Evolutionary conservation across 2,113 vertebrate species (phyloP).

Genomic region (Chiloscyllium plagiosum): DNA sequence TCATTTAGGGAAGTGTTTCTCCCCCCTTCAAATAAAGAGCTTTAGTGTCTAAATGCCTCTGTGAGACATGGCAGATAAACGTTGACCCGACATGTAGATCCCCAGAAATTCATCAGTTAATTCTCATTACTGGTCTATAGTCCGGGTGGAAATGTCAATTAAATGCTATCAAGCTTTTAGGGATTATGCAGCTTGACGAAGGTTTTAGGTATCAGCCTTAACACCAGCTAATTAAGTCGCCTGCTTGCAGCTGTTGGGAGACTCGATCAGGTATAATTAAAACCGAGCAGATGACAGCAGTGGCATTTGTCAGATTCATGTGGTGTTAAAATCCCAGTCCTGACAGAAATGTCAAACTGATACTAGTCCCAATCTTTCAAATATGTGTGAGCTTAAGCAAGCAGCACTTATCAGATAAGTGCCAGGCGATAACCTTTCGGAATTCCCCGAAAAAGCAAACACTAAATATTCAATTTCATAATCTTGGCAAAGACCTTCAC

Average conservation of each 20-base stretch:
- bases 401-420: slow-evolving; percentile 63
- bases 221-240: slow-evolving; percentile 82
- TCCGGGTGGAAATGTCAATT: slow-evolving; percentile 50
- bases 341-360: slow-evolving; percentile 96
- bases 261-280: slow-evolving; percentile 87
- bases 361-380: slow-evolving; percentile 57
- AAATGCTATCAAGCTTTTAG: slow-evolving; percentile 46
- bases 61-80: slow-evolving; percentile 43
- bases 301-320: slow-evolving; percentile 90
- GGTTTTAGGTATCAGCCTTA: slow-evolving; percentile 48
- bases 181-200: slow-evolving; percentile 49
- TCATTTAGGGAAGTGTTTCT: slow-evolving; percentile 62
- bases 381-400: slow-evolving; percentile 49
- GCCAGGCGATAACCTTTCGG: slow-evolving; percentile 82
- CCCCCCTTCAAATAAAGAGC: slow-evolving; percentile 53
- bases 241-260: slow-evolving; percentile 64
- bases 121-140: slow-evolving; percentile 42
- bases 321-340: slow-evolving; percentile 84
- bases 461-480: slow-evolving; percentile 62
- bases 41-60: slow-evolving; percentile 73
- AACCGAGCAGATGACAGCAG: slow-evolving; percentile 76
- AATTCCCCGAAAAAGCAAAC: slow-evolving; percentile 61
- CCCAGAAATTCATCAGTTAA: slow-evolving; percentile 43
- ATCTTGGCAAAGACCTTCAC: slow-evolving; percentile 48
- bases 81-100: slow-evolving; percentile 38